Conservation (phyloP, 2,113 vertebrate species). For the Rhombomys opimus region DNA sequence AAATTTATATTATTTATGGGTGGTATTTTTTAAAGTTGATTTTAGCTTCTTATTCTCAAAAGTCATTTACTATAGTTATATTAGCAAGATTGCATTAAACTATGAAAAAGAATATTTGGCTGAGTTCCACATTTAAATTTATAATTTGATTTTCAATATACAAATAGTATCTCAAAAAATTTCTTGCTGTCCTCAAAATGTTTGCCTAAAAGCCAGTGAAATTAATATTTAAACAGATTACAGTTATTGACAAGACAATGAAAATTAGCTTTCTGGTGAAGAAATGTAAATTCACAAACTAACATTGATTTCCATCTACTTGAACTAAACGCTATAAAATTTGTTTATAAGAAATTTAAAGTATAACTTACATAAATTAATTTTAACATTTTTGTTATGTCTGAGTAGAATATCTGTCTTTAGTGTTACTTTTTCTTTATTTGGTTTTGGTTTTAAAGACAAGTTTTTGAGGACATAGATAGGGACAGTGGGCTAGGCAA, state of each 20-base stretch:
- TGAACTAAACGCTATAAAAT: neutral
- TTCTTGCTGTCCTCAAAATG: neutral
- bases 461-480: neutral
- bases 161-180: neutral
- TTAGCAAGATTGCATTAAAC: neutral
- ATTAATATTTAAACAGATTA: neutral
- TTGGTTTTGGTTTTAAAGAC: neutral
- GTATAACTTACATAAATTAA: neutral
- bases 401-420: neutral
- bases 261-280: neutral
- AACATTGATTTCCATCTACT: neutral
- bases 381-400: neutral
- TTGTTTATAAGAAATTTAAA: neutral
- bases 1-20: neutral
- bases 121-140: neutral
- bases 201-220: neutral
- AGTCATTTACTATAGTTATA: neutral
- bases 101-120: neutral
- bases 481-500: neutral
- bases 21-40: neutral
- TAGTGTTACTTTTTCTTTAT: neutral
- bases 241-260: neutral
- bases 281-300: neutral
- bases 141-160: neutral
- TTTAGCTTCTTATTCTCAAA: neutral